Evolutionary conservation across 1,140 invertebrate species (phyloP).

Genomic region (Charaxes varanes): DNA sequence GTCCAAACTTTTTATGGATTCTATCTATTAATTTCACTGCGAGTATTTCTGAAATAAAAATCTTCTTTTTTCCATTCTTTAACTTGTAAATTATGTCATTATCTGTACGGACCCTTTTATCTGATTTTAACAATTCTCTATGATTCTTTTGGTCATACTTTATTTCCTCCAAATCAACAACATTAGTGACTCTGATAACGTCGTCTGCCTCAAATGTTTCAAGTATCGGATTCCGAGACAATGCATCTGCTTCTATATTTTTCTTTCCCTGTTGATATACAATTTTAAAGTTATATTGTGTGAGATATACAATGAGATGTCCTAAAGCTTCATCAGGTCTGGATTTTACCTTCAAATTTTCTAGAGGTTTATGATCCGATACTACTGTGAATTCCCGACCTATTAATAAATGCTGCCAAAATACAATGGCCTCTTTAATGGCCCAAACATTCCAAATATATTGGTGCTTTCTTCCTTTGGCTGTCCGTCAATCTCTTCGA

Average conservation of each 20-base stretch:
- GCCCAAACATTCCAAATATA: slow-evolving; percentile 4
- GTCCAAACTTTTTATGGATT: no score
- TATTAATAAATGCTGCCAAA: slow-evolving; percentile 1
- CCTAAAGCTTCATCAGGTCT: slow-evolving; percentile 2
- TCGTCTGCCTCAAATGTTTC: no score
- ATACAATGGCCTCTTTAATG: slow-evolving; percentile 1
- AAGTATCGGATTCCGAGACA: not conserved
- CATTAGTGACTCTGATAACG: not conserved
- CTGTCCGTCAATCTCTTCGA: not conserved
- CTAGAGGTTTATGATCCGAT: slow-evolving; percentile 4
- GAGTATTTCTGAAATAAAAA: no score
- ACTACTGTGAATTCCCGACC: slow-evolving; percentile 1
- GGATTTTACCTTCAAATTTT: slow-evolving; percentile 1
- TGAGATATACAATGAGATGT: slow-evolving; percentile 3
- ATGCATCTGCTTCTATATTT: slow-evolving; percentile 1
- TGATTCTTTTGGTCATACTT: not conserved
- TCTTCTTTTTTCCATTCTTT: no score
- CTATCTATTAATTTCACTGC: no score
- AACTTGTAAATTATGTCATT: no score
- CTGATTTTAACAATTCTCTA: no score
- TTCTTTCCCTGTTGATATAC: slow-evolving; percentile 3
- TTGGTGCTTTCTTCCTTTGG: slow-evolving; percentile 2
- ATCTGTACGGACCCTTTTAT: no score
- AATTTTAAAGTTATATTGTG: slow-evolving; percentile 6
- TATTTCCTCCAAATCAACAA: slow-evolving; percentile 1